Base-by-base conservation (phyloP, 1,140 invertebrate genomes). In the Lepeophtheirus salmonis region DNA sequence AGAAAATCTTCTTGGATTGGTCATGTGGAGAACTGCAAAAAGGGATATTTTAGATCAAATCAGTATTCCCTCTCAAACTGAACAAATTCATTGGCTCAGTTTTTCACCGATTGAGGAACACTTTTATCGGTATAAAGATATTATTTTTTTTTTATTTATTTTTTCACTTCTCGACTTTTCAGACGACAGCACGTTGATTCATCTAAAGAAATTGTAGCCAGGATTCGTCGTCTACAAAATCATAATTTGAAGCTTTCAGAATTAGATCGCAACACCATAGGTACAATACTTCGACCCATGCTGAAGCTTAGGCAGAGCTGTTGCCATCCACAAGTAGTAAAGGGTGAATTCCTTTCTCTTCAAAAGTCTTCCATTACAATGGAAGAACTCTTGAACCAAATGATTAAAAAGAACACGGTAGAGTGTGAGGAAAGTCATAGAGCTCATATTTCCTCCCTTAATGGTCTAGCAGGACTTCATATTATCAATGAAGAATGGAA, bases 1-100 rank as follows among this genome's bases (percentile, higher is more conserved):
- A 64, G 66, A 75, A 50, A 64, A 75, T 13, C 69, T 80, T 2
- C 65, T 84, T n/a, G 68, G 74, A 16, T 69, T 75, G 63, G 71
- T 82, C 53, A 70, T 86, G 67, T 86, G 84, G 83, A 72, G 84
- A 48, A 83, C 78, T 16, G 68, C 74, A 0, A 84, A 83, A 68
- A 72, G 72, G 30, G 78, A 83, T 67, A 79, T 84, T 41, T 65
- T 79, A 56, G 67, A 77, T 64, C 76, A 80, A 70, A 75, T 78
- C 62, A 61, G 66, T 25, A 60, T 68, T 50, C 76, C 76, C 1
- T 52, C 65, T 48, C 75, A 76, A 65, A 71, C 65, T n/a, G 70
- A 74, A 59, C 64, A 71, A 25, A 63, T 73, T 13, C 70, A 77
- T 65, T 75, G 73, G 73, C 63, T 79, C 51, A 68, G 71, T 3